Conservation (phyloP, 1,140 invertebrate species). For the Scaptodrosophila lebanonensis region DNA sequence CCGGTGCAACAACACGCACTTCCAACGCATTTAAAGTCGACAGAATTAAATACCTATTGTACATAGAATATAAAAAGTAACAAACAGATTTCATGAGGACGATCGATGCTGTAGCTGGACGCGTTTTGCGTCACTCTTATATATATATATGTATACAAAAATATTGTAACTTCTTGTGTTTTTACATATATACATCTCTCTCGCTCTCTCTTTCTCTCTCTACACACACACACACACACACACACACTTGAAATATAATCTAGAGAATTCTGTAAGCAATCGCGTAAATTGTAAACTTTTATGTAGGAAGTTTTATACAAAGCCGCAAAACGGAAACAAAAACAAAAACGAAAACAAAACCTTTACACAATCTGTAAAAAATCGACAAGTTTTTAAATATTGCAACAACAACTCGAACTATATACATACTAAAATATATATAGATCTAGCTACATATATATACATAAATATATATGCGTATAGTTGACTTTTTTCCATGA, state of each 20-base stretch:
- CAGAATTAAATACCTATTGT: no score
- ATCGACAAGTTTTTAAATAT: conserved; percentile 52
- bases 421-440: conserved; percentile 2
- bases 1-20: no score
- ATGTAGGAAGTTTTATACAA: conserved; percentile 57
- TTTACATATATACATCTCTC: no score
- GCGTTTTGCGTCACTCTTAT: no score
- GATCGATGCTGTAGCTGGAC: no score
- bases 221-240: no score
- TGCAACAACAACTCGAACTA: conserved; percentile 8
- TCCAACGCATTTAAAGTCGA: no score
- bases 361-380: conserved; percentile 44
- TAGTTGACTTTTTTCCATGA: conserved; percentile 45
- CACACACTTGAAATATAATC: conserved; percentile 1
- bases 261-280: conserved; percentile 55
- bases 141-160: conserved; percentile 21
- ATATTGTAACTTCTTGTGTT: no score
- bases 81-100: no score
- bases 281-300: conserved; percentile 56
- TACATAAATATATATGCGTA: conserved; percentile 12
- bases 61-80: no score
- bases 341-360: background rate
- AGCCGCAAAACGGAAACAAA: background rate
- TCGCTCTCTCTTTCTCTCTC: no score
- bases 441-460: background rate